Evolutionary conservation across 1,140 invertebrate genomes (phyloP).

Genomic region (Heliconius nattereri): DNA sequence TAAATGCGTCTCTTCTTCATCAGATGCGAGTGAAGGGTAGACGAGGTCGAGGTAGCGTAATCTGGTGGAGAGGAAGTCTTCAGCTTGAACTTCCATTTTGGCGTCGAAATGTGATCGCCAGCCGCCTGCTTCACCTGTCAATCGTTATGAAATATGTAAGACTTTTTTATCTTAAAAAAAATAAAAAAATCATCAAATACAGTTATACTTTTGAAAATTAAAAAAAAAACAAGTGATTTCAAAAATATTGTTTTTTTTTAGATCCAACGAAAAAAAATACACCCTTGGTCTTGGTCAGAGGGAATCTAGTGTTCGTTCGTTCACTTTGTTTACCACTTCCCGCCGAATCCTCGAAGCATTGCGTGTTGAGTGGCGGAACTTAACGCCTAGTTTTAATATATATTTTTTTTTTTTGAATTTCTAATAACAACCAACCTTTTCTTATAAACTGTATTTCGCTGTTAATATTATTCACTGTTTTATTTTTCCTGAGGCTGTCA

Average conservation of each 20-base stretch:
- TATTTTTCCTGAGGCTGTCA: slow-evolving; percentile 86
- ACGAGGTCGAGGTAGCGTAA: slow-evolving; percentile 45
- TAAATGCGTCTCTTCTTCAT: slow-evolving; percentile 24
- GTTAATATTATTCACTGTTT: slow-evolving; percentile 85
- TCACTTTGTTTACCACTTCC: too few relatives aligned
- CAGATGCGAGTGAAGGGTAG: slow-evolving; percentile 43
- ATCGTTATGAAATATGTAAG: not conserved
- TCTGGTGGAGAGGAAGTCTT: slow-evolving; percentile 50
- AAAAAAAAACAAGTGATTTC: too few relatives aligned
- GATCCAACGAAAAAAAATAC: too few relatives aligned
- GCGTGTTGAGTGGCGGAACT: too few relatives aligned
- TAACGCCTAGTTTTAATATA: too few relatives aligned
- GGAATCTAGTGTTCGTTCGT: too few relatives aligned
- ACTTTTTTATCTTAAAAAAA: not conserved
- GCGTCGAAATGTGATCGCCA: slow-evolving; percentile 62
- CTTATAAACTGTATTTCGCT: slow-evolving; percentile 64
- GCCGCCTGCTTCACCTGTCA: slow-evolving; percentile 62
- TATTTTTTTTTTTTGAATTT: too few relatives aligned
- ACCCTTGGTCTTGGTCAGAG: too few relatives aligned
- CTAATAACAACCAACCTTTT: slow-evolving; percentile 56
- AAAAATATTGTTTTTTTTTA: too few relatives aligned
- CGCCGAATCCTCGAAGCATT: too few relatives aligned
- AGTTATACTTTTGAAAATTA: too few relatives aligned
- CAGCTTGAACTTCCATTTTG: slow-evolving; percentile 50
- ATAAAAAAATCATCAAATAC: too few relatives aligned